Evolutionary conservation across 2,113 vertebrate genomes (phyloP), one percentile per base, ranked within the genome.

Genomic region (Malurus cyaneus): DNA sequence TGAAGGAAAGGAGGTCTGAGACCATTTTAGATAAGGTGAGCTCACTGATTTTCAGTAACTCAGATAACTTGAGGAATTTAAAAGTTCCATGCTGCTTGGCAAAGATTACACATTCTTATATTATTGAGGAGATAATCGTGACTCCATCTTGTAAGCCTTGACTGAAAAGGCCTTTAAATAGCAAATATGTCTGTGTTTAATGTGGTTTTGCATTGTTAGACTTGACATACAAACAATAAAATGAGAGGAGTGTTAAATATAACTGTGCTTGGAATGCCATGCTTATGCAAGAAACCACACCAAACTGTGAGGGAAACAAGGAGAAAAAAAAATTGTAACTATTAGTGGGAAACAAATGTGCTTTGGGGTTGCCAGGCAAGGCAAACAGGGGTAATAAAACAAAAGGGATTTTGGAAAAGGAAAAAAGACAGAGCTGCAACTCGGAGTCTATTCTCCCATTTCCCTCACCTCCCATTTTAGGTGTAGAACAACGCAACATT

Each of bases 231-330:
- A 90, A 95, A 89, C 88, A 85, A 88, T 80, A 60, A 94, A 93
- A 94, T 76, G 61, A 85, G 83, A 67, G 20, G 36, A 76, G 54
- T 42, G 49, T 90, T 97, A 92, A 96, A 97, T 94, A 95, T 93
- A 97, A 86, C 86, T 2, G 6, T 34, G 32, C 31, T 83, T 93
- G 67, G 54, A 93, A 93, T 83, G 62, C 52, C 18, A 11, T 86
- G 34, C 82, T 96, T 94, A 81, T 80, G 80, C 62, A 94, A 95
- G 81, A 96, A 96, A 92, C 93, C 94, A 71, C 73, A 91, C 57
- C 14, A 69, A 88, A 74, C 20, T 83, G 28, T 42, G 53, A 77
- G 47, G 74, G 23, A 92, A 85, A 62, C 19, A 31, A 53, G 66
- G 39, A 77, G 50, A 24, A 47, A 79, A 89, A 62, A 73, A 61